Percentiles rank a stretch among this genome's conserved stretches.
Evolutionary conservation across 2,113 vertebrate genomes (phyloP).

Genomic region (Cyprinus carpio): DNA sequence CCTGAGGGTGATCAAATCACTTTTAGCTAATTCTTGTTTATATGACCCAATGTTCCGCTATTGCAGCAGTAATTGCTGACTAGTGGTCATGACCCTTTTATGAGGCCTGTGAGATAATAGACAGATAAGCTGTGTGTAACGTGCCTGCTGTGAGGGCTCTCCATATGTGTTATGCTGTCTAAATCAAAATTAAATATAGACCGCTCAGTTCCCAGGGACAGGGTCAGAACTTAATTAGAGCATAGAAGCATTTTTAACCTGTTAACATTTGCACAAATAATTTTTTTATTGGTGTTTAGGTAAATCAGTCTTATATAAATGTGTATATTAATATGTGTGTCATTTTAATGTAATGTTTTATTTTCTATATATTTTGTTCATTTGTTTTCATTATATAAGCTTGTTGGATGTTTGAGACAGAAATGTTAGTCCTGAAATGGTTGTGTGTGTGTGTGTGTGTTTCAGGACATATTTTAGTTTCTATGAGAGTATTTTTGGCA

Average conservation of each 20-base stretch:
- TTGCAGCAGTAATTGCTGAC: not conserved
- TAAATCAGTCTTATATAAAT: too few relatives aligned
- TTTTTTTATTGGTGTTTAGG: too few relatives aligned
- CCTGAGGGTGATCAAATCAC: not conserved
- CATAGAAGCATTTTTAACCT: too few relatives aligned
- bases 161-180: not conserved
- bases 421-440: not conserved
- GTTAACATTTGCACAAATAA: not conserved
- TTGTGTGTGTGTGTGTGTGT: not conserved
- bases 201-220: not conserved
- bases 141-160: constrained; percentile 3
- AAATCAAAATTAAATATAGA: not conserved
- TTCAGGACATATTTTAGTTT: not conserved
- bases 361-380: too few relatives aligned
- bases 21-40: not conserved
- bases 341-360: too few relatives aligned
- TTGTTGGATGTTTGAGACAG: too few relatives aligned
- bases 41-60: constrained; percentile 5
- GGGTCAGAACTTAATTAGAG: not conserved
- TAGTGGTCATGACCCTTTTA: constrained; percentile 16
- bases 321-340: too few relatives aligned
- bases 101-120: not conserved
- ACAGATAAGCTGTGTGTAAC: not conserved
- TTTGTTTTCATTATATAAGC: not conserved
- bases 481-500: not conserved